Evolutionary conservation across 2,797 vertebrate genomes (phyloP).

Genomic region (Acanthornis magna): DNA sequence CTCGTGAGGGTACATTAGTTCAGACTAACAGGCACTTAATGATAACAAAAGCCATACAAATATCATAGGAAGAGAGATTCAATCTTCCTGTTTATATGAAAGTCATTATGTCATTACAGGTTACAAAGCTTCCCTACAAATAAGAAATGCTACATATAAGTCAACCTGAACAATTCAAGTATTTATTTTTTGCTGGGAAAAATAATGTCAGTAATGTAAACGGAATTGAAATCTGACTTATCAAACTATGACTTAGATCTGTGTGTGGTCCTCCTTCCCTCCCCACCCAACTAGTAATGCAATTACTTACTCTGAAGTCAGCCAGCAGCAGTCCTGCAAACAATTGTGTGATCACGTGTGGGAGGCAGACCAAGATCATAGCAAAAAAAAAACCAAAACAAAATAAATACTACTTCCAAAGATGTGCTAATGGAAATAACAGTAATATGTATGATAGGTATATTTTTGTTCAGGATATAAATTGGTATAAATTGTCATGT

Average conservation of each 20-base stretch:
- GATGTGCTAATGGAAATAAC: not conserved
- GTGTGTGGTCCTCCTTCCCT: conserved; percentile 15
- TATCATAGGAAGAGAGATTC: not conserved
- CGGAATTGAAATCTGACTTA: not conserved
- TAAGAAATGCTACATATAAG: not conserved
- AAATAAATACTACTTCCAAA: not conserved
- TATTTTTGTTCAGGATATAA: not conserved
- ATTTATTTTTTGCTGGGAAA: not conserved
- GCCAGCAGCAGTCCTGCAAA: conserved; percentile 1
- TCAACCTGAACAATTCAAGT: not conserved
- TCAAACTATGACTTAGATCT: not conserved
- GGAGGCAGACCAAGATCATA: not conserved
- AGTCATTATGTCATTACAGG: not conserved
- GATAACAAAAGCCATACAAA: not conserved
- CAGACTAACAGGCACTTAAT: not conserved
- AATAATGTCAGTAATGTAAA: not conserved
- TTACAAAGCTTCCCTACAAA: not conserved
- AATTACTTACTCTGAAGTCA: not conserved
- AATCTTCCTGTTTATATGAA: conserved; percentile 29
- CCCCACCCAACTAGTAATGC: not conserved
- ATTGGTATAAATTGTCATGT: not conserved
- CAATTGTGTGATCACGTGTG: not conserved
- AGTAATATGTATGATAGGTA: not conserved
- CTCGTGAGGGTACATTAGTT: not conserved
- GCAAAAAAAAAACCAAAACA: not conserved